Conservation (phyloP, 1,140 invertebrate species). For the Drosophila gunungcola region DNA sequence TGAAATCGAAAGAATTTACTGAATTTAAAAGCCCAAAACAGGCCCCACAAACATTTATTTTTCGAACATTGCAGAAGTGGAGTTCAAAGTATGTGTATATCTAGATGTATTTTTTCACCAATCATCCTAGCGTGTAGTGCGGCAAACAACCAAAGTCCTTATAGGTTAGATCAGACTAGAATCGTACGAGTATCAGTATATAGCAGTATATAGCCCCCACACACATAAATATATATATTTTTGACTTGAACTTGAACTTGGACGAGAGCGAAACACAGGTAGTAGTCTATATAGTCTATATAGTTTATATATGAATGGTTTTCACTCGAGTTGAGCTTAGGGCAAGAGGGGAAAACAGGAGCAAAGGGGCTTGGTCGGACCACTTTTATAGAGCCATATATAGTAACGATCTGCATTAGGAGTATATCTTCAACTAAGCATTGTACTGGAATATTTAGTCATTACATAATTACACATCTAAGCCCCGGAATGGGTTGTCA, state of each 20-base stretch:
- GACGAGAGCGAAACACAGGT: constrained; percentile 48
- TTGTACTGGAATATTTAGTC: constrained; percentile 52
- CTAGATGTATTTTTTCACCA: constrained; percentile 81
- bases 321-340: constrained; percentile 69
- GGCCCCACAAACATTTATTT: constrained; percentile 36
- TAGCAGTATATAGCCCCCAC: constrained; percentile 27
- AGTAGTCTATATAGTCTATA: constrained; percentile 59
- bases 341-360: constrained; percentile 2
- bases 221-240: constrained; percentile 57
- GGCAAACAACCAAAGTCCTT: constrained; percentile 83
- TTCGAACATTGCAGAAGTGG: constrained; percentile 21
- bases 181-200: constrained; percentile 46
- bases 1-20: constrained; percentile 11
- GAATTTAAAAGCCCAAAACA: background rate
- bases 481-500: constrained; percentile 3
- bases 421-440: constrained; percentile 40
- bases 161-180: constrained; percentile 70
- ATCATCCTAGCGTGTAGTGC: constrained; percentile 81
- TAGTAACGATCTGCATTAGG: constrained; percentile 28
- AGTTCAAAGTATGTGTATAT: constrained; percentile 50
- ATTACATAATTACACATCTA: constrained; percentile 28
- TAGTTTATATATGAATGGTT: constrained; percentile 68
- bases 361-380: constrained; percentile 37
- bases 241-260: constrained; percentile 54
- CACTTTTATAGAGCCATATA: constrained; percentile 68